Percentiles rank a stretch among this genome's conserved stretches.
Conservation (phyloP, 2,888 invertebrate species). For the Scaeva pyrastri region DNA sequence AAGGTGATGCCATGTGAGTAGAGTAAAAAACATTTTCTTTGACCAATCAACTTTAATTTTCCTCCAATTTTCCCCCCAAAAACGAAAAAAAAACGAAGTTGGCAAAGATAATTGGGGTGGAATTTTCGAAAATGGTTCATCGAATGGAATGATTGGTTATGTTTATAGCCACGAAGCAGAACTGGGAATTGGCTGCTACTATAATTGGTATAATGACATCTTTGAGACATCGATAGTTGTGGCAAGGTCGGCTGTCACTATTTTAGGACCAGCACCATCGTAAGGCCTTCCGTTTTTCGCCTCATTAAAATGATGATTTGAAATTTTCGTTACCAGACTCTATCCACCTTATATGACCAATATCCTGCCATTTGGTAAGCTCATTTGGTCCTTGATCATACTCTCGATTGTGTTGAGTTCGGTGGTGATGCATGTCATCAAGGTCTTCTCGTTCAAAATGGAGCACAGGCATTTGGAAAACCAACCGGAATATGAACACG, state of each 20-base stretch:
- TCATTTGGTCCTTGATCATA: slow-evolving; percentile 79
- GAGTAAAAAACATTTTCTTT: not conserved
- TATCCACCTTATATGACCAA: slow-evolving; percentile 81
- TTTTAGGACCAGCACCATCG: slow-evolving; percentile 82
- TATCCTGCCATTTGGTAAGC: slow-evolving; percentile 79
- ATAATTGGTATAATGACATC: slow-evolving; percentile 82
- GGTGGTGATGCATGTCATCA: slow-evolving; percentile 78
- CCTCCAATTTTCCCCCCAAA: not conserved
- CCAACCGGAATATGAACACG: slow-evolving; percentile 61
- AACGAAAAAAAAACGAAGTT: slow-evolving; percentile 76
- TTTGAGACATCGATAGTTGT: slow-evolving; percentile 81
- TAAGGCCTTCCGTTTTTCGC: slow-evolving; percentile 62
- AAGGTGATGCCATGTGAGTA: slow-evolving; percentile 81
- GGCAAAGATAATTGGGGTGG: slow-evolving; percentile 82
- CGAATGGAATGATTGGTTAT: slow-evolving; percentile 82
- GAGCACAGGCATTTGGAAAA: slow-evolving; percentile 3
- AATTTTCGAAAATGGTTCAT: slow-evolving; percentile 80
- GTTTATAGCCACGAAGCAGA: slow-evolving; percentile 81
- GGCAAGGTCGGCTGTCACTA: slow-evolving; percentile 81
- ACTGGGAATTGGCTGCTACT: slow-evolving; percentile 82
- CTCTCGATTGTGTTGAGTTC: slow-evolving; percentile 78
- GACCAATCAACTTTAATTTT: not conserved
- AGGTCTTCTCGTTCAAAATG: slow-evolving; percentile 75
- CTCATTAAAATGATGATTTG: not conserved
- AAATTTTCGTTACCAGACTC: slow-evolving; percentile 75